These are phyloP conservation scores for Miniopterus natalensis DNA, from an alignment of 2,113 vertebrate species.

Conservation along the genomic window DNA sequence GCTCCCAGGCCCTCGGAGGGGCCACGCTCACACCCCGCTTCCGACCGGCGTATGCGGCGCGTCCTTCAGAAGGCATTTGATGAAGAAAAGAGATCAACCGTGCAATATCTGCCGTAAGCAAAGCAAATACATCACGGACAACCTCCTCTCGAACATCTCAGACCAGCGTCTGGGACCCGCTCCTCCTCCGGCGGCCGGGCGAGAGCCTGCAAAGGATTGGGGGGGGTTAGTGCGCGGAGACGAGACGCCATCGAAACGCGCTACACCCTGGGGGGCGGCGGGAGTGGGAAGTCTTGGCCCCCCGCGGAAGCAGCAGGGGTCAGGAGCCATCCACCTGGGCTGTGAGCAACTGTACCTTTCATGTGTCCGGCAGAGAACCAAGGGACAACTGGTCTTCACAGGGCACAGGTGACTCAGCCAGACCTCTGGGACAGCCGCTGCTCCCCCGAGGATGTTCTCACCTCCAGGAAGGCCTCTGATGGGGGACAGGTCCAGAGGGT, in stretches of 20 bases:
- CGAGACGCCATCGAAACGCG: accelerated
- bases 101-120: background rate
- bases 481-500: accelerated
- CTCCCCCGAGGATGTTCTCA: background rate
- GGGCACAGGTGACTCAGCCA: background rate
- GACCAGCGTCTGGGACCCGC: accelerated
- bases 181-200: accelerated
- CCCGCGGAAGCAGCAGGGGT: background rate
- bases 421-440: too few relatives aligned
- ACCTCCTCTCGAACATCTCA: background rate
- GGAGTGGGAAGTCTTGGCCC: background rate
- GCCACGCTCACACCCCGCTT: background rate
- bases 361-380: background rate
- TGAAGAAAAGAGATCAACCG: slow-evolving; percentile 15
- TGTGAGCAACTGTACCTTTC: accelerated
- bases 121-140: background rate
- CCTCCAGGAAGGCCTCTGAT: background rate
- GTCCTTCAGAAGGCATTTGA: background rate
- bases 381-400: accelerated
- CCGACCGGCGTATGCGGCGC: accelerated
- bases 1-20: accelerated
- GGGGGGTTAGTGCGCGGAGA: accelerated
- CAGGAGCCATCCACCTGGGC: background rate
- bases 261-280: accelerated
- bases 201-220: background rate